Evolutionary conservation across 2,888 invertebrate species (phyloP), one percentile per base, ranked within the genome.

Genomic region (Trissolcus brochymenae): DNA sequence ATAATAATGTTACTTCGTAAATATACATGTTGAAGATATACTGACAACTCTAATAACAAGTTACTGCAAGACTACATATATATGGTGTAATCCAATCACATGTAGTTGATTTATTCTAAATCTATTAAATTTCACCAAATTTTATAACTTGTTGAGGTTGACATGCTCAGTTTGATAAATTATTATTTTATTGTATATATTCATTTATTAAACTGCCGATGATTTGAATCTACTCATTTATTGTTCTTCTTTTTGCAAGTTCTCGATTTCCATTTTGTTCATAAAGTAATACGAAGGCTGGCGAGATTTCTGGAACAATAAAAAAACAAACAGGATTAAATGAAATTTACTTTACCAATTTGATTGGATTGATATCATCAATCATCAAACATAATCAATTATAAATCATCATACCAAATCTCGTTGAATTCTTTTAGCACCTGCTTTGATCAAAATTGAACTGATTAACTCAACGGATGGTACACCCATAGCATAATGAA

Each of bases 271-370:
- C 0, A 95, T 94, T 88, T 96, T 96, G 88, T 97, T 96, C 93
- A 97, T 95, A 87, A 95, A 97, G 90, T 97, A 97, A 89, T 96
- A 97, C 43, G 95, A 95, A 0, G 97, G 96, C 85, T 96, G 96
- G 53, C 96, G 92, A 68, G 96, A 96, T 90, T 95, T 95, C 85
- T 92, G 85, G 87, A 80, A 80, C 35, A 21, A 6, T 62, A 55
- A 53, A 67, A 57, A 50, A 61, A 14, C 1, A 46, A 46, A 3
- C 14, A 14, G 6, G 2, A 46, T 16, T 16, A 46, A n/a, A n/a
- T 46, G 1, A 46, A 16, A 46, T 46, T 16, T 14, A 6, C 35
- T 11, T 35, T 35, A 35, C 35, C 35, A 35, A 1, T 11, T 46
- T 46, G 6, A 9, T 43, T 43, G 3, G 11, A 16, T 41, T 41